Evolutionary conservation across 1,140 invertebrate species (phyloP).

Genomic region (Bombus terrestris): DNA sequence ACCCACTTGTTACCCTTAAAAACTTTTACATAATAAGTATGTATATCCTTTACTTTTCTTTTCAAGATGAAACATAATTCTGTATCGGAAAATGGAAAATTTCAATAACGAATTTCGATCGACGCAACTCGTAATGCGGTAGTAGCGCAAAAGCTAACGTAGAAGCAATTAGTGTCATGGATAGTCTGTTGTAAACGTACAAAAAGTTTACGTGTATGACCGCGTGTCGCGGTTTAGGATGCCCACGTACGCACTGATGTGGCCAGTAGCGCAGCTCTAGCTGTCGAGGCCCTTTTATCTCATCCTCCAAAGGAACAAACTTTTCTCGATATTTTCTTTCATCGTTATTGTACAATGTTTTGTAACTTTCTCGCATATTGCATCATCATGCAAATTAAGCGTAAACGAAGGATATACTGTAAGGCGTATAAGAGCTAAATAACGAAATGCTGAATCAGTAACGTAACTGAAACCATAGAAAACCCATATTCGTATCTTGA

Average conservation of each 20-base stretch:
- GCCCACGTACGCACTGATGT: conserved; percentile 58
- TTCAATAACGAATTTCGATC: neutral
- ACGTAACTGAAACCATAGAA: neutral
- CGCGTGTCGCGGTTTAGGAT: conserved; percentile 56
- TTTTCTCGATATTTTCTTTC: neutral
- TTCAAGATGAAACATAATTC: neutral
- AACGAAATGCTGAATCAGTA: neutral
- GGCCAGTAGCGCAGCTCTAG: conserved; percentile 46
- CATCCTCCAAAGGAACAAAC: neutral
- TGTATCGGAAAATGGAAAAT: neutral
- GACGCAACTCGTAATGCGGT: neutral
- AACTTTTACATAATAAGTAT: neutral
- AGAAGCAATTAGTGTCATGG: conserved; percentile 22
- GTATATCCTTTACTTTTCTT: too few relatives aligned
- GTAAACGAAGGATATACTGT: neutral
- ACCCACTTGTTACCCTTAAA: neutral
- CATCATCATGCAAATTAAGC: conserved; percentile 11
- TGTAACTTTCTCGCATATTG: neutral
- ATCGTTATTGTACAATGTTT: neutral
- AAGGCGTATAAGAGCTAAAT: neutral
- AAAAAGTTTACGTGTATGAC: conserved; percentile 32
- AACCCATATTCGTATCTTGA: neutral
- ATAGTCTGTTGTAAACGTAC: conserved; percentile 1
- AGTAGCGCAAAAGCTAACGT: neutral
- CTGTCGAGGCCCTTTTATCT: neutral